Base-by-base conservation (phyloP, 1,140 invertebrate species). In the Heliconius hermathena region DNA sequence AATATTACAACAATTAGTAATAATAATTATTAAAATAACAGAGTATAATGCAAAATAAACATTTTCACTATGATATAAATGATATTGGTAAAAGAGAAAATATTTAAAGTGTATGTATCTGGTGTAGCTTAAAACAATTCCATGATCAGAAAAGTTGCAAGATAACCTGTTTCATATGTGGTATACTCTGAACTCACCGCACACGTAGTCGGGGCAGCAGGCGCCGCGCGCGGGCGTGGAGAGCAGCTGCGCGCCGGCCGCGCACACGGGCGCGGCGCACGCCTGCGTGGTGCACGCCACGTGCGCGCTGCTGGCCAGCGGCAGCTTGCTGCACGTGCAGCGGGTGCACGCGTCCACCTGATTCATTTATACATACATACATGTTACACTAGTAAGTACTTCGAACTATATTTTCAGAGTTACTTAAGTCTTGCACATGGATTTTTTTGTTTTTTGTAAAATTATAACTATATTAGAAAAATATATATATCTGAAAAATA, bases 161-260 rank as follows among this genome's bases (percentile, higher is more conserved):
- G 2, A 2, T 29, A 29, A 1, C 29, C 29, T 2, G 29, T 2
- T 29, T 1, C 29, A 2, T 29, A 29, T 29, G 29, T 29, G 29
- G 2, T 1, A 2, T 29, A 2, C 29, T 2, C 29, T 0, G 33
- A 6, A 8, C 94, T 92, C 87, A 97, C 96, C 95, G 84, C 97
- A 98, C 20, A 96, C 86, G 85, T 97, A 96, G 72, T 96, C 95
- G 2, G 96, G 94, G 84, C 97, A 98, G 90, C 97, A 98, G 57
- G 96, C 95, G 20, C 95, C 93, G 4, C 91, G 87, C 13, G 93
- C 86, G 8, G 96, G 95, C 38, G 92, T 95, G 22, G 95, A 90
- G 1, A 96, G 81, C 16, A 95, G 88, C 49, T 96, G 85, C 11
- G 96, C 93, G 83, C 94, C 81, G 90, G 96, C 60, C 94, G 95